Conservation (phyloP, 2,113 vertebrate genomes). For the Lucifuga dentata region DNA sequence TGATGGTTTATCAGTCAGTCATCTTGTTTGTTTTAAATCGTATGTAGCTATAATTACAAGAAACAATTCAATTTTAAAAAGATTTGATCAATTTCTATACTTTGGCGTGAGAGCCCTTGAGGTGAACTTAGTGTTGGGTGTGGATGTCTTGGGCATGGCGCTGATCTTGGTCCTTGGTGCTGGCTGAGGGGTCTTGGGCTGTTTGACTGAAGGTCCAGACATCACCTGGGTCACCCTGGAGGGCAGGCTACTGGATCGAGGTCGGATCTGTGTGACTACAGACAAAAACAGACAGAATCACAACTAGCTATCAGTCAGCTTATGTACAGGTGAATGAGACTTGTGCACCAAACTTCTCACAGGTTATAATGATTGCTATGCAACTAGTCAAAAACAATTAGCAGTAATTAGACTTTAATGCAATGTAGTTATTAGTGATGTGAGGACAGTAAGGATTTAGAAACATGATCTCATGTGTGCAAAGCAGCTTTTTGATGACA, state of each 20-base stretch:
- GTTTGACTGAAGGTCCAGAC: conserved; percentile 57
- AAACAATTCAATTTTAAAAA: neutral
- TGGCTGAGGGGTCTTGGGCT: conserved; percentile 76
- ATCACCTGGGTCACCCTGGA: conserved; percentile 71
- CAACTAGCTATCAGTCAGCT: conserved; percentile 4
- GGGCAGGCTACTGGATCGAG: conserved; percentile 75
- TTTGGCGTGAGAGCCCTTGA: conserved; percentile 25
- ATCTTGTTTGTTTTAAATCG: no score
- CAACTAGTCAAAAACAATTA: conserved; percentile 11
- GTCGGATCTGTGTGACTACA: conserved; percentile 74
- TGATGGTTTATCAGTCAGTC: no score
- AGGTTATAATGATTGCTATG: neutral
- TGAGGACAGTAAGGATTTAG: neutral
- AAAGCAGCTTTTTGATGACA: conserved; percentile 27
- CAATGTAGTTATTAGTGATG: neutral
- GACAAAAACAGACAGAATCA: neutral
- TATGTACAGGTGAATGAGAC: neutral
- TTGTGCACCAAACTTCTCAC: neutral
- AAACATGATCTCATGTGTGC: conserved; percentile 16
- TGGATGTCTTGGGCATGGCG: conserved; percentile 76
- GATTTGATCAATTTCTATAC: conserved; percentile 37
- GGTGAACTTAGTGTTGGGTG: conserved; percentile 74
- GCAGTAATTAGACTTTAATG: neutral
- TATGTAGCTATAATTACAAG: no score
- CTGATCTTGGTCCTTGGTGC: conserved; percentile 68